Conservation (phyloP, 2,797 vertebrate genomes). For the Spinibarbus caldwelli region DNA sequence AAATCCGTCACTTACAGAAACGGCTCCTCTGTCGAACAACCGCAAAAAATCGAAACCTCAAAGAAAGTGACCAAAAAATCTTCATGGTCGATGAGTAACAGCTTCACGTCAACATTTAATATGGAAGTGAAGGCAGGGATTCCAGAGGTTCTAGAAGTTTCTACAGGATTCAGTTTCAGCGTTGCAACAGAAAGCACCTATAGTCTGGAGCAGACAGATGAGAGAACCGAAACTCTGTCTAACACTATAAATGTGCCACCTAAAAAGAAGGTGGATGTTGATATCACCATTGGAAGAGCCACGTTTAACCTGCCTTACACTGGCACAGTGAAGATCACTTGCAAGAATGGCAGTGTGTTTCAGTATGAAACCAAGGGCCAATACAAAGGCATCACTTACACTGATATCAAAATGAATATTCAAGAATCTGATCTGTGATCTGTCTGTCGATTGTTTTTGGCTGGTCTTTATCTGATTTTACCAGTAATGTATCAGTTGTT, state of each 20-base stretch:
- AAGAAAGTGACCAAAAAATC: constrained; percentile 15
- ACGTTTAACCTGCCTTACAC: constrained; percentile 36
- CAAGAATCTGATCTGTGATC: constrained; percentile 33
- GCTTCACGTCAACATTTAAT: not conserved
- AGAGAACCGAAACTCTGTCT: constrained; percentile 12
- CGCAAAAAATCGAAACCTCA: constrained; percentile 36
- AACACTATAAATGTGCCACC: constrained; percentile 37
- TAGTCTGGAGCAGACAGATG: not conserved
- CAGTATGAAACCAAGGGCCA: constrained; percentile 12
- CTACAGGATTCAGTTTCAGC: not conserved
- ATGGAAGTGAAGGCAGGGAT: constrained; percentile 33
- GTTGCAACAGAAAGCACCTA: not conserved
- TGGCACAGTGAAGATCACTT: constrained; percentile 35
- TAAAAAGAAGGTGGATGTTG: constrained; percentile 10
- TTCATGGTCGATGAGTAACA: constrained; percentile 41
- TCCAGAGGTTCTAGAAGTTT: not conserved
- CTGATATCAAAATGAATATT: constrained; percentile 1
- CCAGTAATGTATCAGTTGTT: too few relatives aligned
- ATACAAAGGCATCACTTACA: constrained; percentile 47
- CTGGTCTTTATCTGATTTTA: too few relatives aligned
- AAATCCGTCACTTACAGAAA: constrained; percentile 34
- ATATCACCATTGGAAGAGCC: constrained; percentile 37
- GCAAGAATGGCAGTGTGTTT: constrained; percentile 30
- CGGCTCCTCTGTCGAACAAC: not conserved
- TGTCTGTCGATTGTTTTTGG: not conserved